Conservation (phyloP, 2,113 vertebrate species). For the Talpa occidentalis region DNA sequence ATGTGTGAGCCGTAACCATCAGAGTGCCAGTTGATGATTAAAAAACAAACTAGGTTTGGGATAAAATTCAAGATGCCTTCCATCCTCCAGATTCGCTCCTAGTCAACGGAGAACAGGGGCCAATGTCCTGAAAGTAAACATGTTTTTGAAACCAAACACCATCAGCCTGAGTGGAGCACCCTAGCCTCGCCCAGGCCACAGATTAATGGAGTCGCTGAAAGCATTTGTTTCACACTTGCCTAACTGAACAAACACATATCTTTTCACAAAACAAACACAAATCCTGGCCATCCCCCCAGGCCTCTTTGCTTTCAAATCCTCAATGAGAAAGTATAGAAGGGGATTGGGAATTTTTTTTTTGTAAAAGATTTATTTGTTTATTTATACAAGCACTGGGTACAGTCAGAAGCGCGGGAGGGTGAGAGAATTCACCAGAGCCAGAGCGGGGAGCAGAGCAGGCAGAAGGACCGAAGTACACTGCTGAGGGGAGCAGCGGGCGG, state of each 20-base stretch:
- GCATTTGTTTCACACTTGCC: conserved; percentile 80
- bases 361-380: too few relatives aligned
- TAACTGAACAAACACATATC: conserved; percentile 80
- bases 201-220: conserved; percentile 78
- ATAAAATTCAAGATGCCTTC: conserved; percentile 73
- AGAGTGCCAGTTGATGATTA: conserved; percentile 76
- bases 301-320: conserved; percentile 59
- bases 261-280: conserved; percentile 70
- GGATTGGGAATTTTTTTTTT: not conserved
- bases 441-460: too few relatives aligned
- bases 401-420: too few relatives aligned
- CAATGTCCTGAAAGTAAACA: conserved; percentile 81
- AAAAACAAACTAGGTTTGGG: conserved; percentile 78
- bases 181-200: conserved; percentile 74
- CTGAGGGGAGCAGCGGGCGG: too few relatives aligned
- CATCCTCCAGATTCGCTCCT: conserved; percentile 66
- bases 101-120: conserved; percentile 71
- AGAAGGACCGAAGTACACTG: too few relatives aligned
- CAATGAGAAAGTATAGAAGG: conserved; percentile 65
- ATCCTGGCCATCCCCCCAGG: conserved; percentile 54
- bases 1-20: conserved; percentile 65
- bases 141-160: conserved; percentile 76
- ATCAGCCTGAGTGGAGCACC: conserved; percentile 63
- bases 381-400: too few relatives aligned
- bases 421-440: too few relatives aligned